Percentiles rank a stretch among this genome's conserved stretches.
These are phyloP conservation scores for Phrixothrix hirtus DNA, from an alignment of 2,888 invertebrate species.

Conservation along the genomic window DNA sequence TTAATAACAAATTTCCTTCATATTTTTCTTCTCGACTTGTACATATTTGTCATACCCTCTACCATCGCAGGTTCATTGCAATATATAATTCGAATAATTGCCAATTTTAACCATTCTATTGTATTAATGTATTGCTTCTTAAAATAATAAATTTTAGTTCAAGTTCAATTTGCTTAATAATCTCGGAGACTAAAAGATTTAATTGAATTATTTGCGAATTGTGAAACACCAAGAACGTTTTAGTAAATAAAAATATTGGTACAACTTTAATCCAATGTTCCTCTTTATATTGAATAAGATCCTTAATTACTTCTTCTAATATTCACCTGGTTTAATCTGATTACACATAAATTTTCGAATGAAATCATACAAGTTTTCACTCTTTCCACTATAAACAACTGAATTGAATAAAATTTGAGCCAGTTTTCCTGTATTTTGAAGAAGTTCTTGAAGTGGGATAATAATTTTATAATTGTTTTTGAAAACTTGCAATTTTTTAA, in stretches of 20 bases:
- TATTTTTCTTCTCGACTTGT: conserved; percentile 38
- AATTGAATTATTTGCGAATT: conserved; percentile 37
- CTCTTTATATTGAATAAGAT: conserved; percentile 41
- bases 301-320: conserved; percentile 54
- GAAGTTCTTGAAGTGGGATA: conserved; percentile 41
- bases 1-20: conserved; percentile 44
- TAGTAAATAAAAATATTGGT: conserved; percentile 39
- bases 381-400: conserved; percentile 39
- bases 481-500: conserved; percentile 38
- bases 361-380: conserved; percentile 50
- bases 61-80: conserved; percentile 50
- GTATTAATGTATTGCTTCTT: conserved; percentile 35
- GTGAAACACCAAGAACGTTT: conserved; percentile 46
- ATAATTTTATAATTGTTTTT: conserved; percentile 40
- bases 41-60: conserved; percentile 48
- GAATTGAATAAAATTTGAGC: conserved; percentile 40
- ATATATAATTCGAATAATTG: conserved; percentile 48
- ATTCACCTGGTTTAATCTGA: conserved; percentile 53
- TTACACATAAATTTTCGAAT: conserved; percentile 54
- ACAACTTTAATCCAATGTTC: conserved; percentile 41
- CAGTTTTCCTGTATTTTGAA: conserved; percentile 35
- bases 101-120: conserved; percentile 34
- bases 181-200: conserved; percentile 50
- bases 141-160: conserved; percentile 55
- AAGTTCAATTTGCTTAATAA: conserved; percentile 50